Base-by-base conservation (phyloP, 2,113 vertebrate species). In the Thalassoma bifasciatum region DNA sequence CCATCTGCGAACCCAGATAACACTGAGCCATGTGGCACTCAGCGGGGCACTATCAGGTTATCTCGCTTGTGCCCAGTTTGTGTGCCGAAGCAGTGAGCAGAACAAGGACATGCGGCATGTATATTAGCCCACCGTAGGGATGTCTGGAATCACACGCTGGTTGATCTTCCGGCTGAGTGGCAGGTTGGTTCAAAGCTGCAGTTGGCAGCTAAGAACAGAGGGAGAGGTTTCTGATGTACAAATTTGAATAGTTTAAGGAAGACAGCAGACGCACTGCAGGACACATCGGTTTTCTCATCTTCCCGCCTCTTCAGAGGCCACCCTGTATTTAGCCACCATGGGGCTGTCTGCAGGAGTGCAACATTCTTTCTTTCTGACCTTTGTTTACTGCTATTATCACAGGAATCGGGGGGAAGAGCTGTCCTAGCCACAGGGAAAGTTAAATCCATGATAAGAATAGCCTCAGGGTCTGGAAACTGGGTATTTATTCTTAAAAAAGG, bases 1-100 rank as follows among this genome's bases (percentile, higher is more conserved):
- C 89, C 87, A 88, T 90, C 87, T 93, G 90, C 83, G 84, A 68
- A 81, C 68, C 67, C 68, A 79, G 90, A 92, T 92, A 91, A 91
- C 83, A 78, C 78, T 24, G 17, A 74, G 86, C 80, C 89, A 86
- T 83, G 87, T 82, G 86, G 88, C 81, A 86, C 77, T 24, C 81
- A 84, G 80, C 81, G 53, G 83, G 85, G 65, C 72, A 83, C 80
- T 83, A 85, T 90, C 89, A 84, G 86, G 83, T 86, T 79, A 86
- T 88, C 86, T 81, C 52, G 54, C 83, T 54, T 38, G 59, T 75
- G 83, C 87, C 83, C 77, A 66, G 81, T 79, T 70, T 77, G 70
- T 88, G 82, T 82, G 69, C 66, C 72, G 70, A 67, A 73, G 79
- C 85, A 67, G 66, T 49, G n/a, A 82, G 82, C 71, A 82, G 86